Base-by-base conservation (phyloP, 2,113 vertebrate genomes). In the Seriola quinqueradiata region DNA sequence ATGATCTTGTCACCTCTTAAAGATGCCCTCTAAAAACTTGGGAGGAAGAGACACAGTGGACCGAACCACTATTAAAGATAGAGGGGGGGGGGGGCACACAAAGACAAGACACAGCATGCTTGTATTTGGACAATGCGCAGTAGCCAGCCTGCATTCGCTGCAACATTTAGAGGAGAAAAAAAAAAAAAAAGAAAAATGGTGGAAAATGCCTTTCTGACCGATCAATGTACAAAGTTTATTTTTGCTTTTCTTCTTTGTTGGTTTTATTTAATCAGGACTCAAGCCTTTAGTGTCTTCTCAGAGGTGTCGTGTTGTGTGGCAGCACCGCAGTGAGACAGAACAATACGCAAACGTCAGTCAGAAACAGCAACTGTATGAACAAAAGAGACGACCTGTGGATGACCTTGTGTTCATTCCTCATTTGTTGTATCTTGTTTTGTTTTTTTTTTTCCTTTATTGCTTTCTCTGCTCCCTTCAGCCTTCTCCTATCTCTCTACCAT, bases 211-310 rank as follows among this genome's bases (percentile, higher is more conserved):
- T 92, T 92, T 94, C 66, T 90, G 90, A 92, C 85, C 71, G 87
- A 92, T 91, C 87, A 89, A 93, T 93, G 91, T 93, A 94, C 90
- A 94, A 90, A 92, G 79, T 91, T 93, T 86, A 72, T 88, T 90
- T 89, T 87, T 84, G 61, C 79, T 92, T 93, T 68, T 58, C 76
- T 78, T 65, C 28, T 87, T 82, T 71, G 36, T 85, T 34, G 34
- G 52, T 86, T 84, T 82, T 76, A 81, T 89, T 73, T 87, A 91
- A 90, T 85, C 87, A 92, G 89, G 90, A 93, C 87, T 92, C 75
- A 90, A 93, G 88, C 92, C 93, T 92, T 91, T 55, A 89, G 94
- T 94, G 93, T 94, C 93, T 94, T 94, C 86, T 92, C 87, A 48
- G 79, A 80, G 75, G 84, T 82, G 86, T 79, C 7, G 60, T 34